Evolutionary conservation across 1,140 invertebrate genomes (phyloP).

Genomic region (Frieseomelitta varia): DNA sequence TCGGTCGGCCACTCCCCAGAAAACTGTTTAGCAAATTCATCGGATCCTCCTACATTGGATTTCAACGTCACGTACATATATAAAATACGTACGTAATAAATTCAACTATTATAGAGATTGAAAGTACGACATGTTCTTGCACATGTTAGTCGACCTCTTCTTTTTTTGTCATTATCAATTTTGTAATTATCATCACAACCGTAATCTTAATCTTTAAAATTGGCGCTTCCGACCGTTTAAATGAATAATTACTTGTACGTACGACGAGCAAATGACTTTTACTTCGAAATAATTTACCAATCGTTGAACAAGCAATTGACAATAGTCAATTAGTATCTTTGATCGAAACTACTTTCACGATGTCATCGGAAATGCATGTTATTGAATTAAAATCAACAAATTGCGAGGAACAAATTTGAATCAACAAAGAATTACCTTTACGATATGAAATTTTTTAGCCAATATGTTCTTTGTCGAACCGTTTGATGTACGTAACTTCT

Average conservation of each 20-base stretch:
- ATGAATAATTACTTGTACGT: background rate
- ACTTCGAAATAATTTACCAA: background rate
- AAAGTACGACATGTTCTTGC: no score
- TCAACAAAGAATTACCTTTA: background rate
- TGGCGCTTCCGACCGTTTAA: background rate
- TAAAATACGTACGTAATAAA: no score
- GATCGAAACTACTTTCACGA: background rate
- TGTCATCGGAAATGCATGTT: background rate
- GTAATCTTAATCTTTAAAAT: background rate
- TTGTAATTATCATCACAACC: background rate
- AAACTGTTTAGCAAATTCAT: conserved; percentile 3
- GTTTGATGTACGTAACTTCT: background rate
- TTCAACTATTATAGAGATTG: background rate
- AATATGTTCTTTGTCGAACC: background rate
- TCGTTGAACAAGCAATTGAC: background rate
- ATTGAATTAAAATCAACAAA: background rate
- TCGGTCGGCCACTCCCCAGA: conserved; percentile 14
- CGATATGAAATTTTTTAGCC: background rate
- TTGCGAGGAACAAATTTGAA: background rate
- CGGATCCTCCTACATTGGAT: background rate
- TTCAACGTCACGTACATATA: background rate
- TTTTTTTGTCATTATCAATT: background rate
- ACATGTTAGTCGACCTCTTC: background rate
- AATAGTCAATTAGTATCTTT: background rate
- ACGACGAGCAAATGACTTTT: background rate